These are phyloP conservation scores for Nothura maculosa DNA, from an alignment of 2,797 vertebrate species.

Conservation along the genomic window DNA sequence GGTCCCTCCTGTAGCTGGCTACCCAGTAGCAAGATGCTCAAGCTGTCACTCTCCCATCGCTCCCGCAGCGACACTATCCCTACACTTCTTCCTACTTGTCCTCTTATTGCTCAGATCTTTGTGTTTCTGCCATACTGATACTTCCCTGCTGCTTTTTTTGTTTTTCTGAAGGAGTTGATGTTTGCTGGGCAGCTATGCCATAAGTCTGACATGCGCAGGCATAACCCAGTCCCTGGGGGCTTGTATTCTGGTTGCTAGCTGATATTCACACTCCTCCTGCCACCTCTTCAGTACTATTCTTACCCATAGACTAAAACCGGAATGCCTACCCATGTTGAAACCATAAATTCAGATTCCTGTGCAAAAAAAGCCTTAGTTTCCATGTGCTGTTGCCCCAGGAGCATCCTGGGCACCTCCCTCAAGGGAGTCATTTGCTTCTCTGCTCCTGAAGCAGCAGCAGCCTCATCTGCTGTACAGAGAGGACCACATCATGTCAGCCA, in stretches of 20 bases:
- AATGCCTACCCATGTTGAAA: constrained; percentile 2
- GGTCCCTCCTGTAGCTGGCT: neutral
- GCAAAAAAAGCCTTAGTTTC: neutral
- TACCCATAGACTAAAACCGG: constrained; percentile 1
- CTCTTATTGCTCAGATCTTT: neutral
- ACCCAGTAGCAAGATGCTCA: neutral
- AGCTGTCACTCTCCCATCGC: neutral
- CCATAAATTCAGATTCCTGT: neutral
- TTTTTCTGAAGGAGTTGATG: neutral
- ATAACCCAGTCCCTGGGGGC: neutral
- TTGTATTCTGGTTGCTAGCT: neutral
- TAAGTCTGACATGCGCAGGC: neutral
- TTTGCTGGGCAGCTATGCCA: constrained; percentile 3
- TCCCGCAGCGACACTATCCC: neutral
- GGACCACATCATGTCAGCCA: neutral
- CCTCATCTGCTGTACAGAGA: neutral
- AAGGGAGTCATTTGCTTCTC: neutral
- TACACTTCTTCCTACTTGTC: neutral
- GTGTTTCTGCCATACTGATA: neutral
- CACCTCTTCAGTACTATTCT: constrained; percentile 51
- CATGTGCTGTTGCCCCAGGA: neutral
- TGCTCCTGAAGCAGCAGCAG: too few relatives aligned
- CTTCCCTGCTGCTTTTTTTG: neutral
- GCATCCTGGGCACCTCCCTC: neutral
- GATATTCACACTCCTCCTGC: constrained; percentile 7